phyloP scores from a whole-genome alignment of 1,140 invertebrate species.

The Frieseomelitta varia region DNA sequence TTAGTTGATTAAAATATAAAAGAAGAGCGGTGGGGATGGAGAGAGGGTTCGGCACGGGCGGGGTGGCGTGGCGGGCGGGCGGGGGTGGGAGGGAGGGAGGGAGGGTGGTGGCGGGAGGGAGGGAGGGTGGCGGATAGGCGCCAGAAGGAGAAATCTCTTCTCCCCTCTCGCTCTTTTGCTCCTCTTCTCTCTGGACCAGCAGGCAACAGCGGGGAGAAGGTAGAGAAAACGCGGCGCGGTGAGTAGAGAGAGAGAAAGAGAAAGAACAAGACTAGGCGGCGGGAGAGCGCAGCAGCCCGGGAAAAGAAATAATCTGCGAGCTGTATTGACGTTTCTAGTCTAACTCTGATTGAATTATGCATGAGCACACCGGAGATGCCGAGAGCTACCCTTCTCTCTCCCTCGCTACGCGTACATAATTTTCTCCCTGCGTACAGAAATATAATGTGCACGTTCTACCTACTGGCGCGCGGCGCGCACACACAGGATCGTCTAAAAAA shows the following conservation, averaged over 20 bases:
- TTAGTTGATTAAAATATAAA: slow-evolving; percentile 83
- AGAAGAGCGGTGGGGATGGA: slow-evolving; percentile 78
- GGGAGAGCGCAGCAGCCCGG: slow-evolving; percentile 79
- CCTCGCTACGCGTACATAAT: slow-evolving; percentile 40
- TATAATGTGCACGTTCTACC: slow-evolving; percentile 16
- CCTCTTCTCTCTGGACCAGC: slow-evolving; percentile 39
- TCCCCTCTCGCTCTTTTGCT: slow-evolving; percentile 59
- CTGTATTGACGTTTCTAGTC: slow-evolving; percentile 83
- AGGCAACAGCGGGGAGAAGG: slow-evolving; percentile 21
- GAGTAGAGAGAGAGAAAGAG: slow-evolving; percentile 66
- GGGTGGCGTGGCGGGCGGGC: slow-evolving; percentile 49
- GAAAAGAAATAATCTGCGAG: slow-evolving; percentile 83
- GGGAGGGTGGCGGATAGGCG: slow-evolving; percentile 57
- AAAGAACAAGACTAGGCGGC: slow-evolving; percentile 69
- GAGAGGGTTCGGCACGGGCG: slow-evolving; percentile 43
- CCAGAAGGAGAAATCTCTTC: slow-evolving; percentile 70
- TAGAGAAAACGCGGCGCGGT: slow-evolving; percentile 35
- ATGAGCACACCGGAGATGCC: slow-evolving; percentile 81
- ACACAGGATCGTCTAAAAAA: slow-evolving; percentile 4
- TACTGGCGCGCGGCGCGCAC: background rate
- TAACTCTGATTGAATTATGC: slow-evolving; percentile 83
- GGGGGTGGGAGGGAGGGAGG: slow-evolving; percentile 71
- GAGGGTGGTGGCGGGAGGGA: slow-evolving; percentile 42
- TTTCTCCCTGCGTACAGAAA: slow-evolving; percentile 50
- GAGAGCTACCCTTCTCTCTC: slow-evolving; percentile 47